phyloP scores from a whole-genome alignment of 2,888 invertebrate species.

The Polymixis lichenea region DNA sequence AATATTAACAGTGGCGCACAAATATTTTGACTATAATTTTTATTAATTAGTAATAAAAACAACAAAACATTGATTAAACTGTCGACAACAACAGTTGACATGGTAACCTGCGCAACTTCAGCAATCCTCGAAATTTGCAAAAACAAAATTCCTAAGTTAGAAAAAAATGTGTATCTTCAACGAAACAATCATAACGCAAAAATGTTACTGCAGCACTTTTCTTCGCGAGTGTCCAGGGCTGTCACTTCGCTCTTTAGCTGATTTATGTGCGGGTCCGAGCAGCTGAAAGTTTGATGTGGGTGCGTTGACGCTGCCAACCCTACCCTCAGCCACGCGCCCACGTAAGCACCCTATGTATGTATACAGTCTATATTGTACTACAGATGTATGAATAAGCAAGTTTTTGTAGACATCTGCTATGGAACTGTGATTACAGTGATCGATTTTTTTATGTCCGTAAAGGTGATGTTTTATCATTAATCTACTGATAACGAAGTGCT shows the following conservation, averaged over 20 bases:
- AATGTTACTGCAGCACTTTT: constrained; percentile 44
- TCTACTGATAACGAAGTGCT: background rate
- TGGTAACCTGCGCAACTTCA: background rate
- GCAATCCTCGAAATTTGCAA: background rate
- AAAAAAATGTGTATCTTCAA: background rate
- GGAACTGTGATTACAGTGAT: constrained; percentile 43
- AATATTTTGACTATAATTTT: no score
- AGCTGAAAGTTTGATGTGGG: constrained; percentile 88
- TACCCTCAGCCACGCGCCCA: constrained; percentile 50
- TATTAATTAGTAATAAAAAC: no score
- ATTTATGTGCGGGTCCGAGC: constrained; percentile 80
- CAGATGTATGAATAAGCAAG: constrained; percentile 52
- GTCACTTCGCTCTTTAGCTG: constrained; percentile 77
- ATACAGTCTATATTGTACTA: background rate
- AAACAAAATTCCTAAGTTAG: background rate
- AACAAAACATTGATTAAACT: no score
- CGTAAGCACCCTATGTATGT: constrained; percentile 41
- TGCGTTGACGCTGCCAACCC: constrained; percentile 73
- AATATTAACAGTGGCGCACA: no score
- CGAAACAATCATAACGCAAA: background rate
- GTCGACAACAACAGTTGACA: background rate
- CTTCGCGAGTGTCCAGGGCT: constrained; percentile 70
- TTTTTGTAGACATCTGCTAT: constrained; percentile 54
- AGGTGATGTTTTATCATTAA: background rate
- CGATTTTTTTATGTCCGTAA: constrained; percentile 2